Evolutionary conservation across 1,140 invertebrate species (phyloP).

Genomic region (Kradibia gibbosae): DNA sequence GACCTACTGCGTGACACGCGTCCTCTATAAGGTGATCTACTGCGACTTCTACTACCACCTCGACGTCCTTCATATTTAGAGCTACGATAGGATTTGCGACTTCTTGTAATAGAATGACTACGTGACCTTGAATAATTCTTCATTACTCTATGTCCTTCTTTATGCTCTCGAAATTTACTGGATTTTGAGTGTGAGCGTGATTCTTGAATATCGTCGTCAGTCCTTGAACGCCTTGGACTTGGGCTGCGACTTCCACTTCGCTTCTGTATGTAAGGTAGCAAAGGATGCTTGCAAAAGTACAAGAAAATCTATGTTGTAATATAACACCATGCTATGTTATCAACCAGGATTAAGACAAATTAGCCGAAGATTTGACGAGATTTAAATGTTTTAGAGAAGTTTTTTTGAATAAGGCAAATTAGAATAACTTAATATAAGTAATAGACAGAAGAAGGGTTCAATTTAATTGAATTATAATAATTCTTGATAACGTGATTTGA

Average conservation of each 20-base stretch:
- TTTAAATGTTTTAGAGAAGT: too few relatives aligned
- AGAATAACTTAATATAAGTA: too few relatives aligned
- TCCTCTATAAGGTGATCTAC: slow-evolving; percentile 71
- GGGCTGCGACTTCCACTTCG: slow-evolving; percentile 65
- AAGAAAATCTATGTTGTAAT: slow-evolving; percentile 38
- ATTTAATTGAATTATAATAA: too few relatives aligned
- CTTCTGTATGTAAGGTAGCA: slow-evolving; percentile 53
- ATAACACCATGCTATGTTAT: slow-evolving; percentile 39
- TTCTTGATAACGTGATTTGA: too few relatives aligned
- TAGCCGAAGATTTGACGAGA: neutral
- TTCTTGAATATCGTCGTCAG: slow-evolving; percentile 60
- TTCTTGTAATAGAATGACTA: slow-evolving; percentile 64
- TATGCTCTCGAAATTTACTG: slow-evolving; percentile 63
- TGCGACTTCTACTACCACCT: slow-evolving; percentile 71
- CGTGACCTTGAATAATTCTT: slow-evolving; percentile 69
- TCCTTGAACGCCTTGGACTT: slow-evolving; percentile 61
- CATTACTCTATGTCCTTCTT: slow-evolving; percentile 61
- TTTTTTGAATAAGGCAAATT: too few relatives aligned
- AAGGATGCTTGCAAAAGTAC: slow-evolving; percentile 37
- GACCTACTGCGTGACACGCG: slow-evolving; percentile 71
- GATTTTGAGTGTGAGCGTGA: slow-evolving; percentile 67
- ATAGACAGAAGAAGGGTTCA: too few relatives aligned
- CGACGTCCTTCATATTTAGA: slow-evolving; percentile 59
- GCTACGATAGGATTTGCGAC: slow-evolving; percentile 57
- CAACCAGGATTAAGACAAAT: slow-evolving; percentile 21